Conservation (phyloP, 2,797 vertebrate species). For the Danio jaintianensis region DNA sequence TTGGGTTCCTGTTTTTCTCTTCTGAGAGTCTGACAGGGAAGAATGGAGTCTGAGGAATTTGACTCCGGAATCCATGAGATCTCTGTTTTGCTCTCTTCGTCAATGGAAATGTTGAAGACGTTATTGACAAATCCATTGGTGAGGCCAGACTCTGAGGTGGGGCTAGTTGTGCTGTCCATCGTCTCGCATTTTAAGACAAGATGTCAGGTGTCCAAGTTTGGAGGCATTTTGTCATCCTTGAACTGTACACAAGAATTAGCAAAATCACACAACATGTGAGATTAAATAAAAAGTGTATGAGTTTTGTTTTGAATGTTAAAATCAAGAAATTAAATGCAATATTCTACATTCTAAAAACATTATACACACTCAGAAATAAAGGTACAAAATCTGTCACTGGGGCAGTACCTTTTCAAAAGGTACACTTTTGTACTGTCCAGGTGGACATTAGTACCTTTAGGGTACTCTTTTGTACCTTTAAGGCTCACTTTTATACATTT, state of each 20-base stretch:
- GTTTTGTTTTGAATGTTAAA: too few species aligned
- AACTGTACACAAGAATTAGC: conserved; percentile 13
- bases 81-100: conserved; percentile 76
- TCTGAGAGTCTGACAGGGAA: conserved; percentile 63
- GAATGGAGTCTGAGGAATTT: conserved; percentile 67
- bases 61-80: conserved; percentile 75
- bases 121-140: conserved; percentile 87
- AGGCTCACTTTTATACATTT: too few species aligned
- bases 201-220: conserved; percentile 76
- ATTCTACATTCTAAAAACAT: neutral
- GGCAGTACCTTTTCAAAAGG: too few species aligned
- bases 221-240: conserved; percentile 54
- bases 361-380: neutral
- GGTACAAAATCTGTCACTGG: too few species aligned
- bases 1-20: conserved; percentile 78
- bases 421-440: too few species aligned
- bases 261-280: conserved; percentile 15
- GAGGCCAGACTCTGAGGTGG: conserved; percentile 71
- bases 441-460: too few species aligned
- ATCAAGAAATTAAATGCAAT: neutral
- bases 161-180: conserved; percentile 77
- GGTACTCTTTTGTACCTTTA: too few species aligned
- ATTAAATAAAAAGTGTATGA: neutral
- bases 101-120: conserved; percentile 82
- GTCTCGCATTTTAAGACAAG: conserved; percentile 74